Percentiles rank a stretch among this genome's conserved stretches.
Evolutionary conservation across 2,888 invertebrate species (phyloP).

Genomic region (Aproaerema taeniolella): DNA sequence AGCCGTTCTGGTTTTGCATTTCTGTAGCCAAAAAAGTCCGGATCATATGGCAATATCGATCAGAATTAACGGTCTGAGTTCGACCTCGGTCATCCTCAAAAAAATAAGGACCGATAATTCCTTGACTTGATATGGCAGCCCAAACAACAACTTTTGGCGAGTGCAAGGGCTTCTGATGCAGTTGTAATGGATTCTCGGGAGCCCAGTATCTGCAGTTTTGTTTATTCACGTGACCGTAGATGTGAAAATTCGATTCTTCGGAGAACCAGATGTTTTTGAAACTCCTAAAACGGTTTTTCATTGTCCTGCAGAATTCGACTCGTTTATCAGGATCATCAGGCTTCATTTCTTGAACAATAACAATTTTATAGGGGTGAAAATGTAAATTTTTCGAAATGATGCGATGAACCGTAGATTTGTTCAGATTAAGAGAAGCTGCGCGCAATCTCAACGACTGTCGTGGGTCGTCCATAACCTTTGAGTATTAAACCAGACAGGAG

Average conservation of each 20-base stretch:
- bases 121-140: no score
- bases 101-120: no score
- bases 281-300: constrained; percentile 15
- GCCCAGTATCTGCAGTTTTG: background rate
- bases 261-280: constrained; percentile 13
- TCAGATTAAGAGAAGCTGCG: background rate
- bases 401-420: constrained; percentile 1
- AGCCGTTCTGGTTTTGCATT: background rate
- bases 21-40: constrained; percentile 2
- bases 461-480: no score
- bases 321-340: constrained; percentile 13
- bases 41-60: background rate
- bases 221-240: background rate
- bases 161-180: no score
- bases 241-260: constrained; percentile 1
- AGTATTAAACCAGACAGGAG: no score
- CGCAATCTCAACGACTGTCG: no score
- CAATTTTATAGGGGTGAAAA: constrained; percentile 13
- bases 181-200: no score
- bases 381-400: constrained; percentile 13
- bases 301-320: constrained; percentile 12
- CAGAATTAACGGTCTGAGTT: constrained; percentile 3
- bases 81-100: constrained; percentile 19
- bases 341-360: constrained; percentile 13
- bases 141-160: no score